Base-by-base conservation (phyloP, 1,140 invertebrate genomes). In the Scaptodrosophila lebanonensis region DNA sequence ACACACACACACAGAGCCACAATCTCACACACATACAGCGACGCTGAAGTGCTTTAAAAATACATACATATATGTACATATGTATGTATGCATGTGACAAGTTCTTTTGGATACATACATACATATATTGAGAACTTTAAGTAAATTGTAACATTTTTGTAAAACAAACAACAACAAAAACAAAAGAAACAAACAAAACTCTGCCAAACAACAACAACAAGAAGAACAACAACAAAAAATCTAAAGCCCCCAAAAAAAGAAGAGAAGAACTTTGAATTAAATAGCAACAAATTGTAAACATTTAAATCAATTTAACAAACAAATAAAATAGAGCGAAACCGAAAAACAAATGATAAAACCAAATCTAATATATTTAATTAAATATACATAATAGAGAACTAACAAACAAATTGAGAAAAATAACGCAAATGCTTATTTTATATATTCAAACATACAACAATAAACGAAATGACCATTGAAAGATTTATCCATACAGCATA, bases 361-460 rank as follows among this genome's bases (percentile, higher is more conserved):
- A 25, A 25, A 25, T 25, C 3, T 25, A 25, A 48, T 56, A 56
- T 38, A 35, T 44, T 22, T 54, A 60, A 75, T 35, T 44, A 68
- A 70, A 54, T 61, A 69, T 66, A 61, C 68, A 70, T 49, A 22
- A n/a, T n/a, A n/a, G n/a, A 43, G 22, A 43, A 9, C 22, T 52
- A 52, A 52, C 7, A 13, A 33, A 22, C 16, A 35, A 32, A 16
- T 8, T 27, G 13, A 48, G 33, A 22, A 20, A 64, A 27, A 39
- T 12, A 44, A 40, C 29, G 49, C 27, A 63, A 63, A 58, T 39
- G 67, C 73, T 79, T 73, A 68, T 79, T 79, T 79, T 77, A 77
- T 76, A 76, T 77, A 65, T 68, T 68, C 61, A 71, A 68, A 73
- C 64, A 79, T 61, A 79, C 58, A 35, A 67, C 56, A 75, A 57